Evolutionary conservation across 2,797 vertebrate genomes (phyloP).

Genomic region (Sebastes wilsoni): DNA sequence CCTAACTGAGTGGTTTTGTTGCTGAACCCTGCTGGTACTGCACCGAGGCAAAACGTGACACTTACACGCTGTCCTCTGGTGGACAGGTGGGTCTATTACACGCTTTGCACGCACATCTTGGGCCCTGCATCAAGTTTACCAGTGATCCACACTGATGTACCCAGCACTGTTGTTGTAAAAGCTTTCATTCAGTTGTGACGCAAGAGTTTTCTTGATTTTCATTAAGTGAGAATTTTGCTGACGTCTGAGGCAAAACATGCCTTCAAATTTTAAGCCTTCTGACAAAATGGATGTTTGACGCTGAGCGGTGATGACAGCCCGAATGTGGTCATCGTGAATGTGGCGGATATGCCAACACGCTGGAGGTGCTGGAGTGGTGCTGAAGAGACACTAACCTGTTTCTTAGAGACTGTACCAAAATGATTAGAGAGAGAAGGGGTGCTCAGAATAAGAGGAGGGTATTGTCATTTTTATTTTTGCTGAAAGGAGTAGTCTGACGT

Average conservation of each 20-base stretch:
- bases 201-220: not conserved
- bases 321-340: slow-evolving; percentile 31
- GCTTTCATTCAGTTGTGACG: not conserved
- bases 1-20: no score
- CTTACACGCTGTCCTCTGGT: no score
- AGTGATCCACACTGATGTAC: slow-evolving; percentile 14
- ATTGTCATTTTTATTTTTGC: not conserved
- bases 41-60: no score
- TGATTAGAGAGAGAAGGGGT: not conserved
- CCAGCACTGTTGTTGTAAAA: slow-evolving; percentile 1
- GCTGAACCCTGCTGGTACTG: no score
- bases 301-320: slow-evolving; percentile 29
- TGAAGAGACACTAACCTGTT: slow-evolving; percentile 4
- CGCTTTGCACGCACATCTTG: no score
- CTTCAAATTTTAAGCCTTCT: not conserved
- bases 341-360: slow-evolving; percentile 31
- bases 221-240: not conserved
- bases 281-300: slow-evolving; percentile 29
- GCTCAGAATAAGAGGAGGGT: not conserved
- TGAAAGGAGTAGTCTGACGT: not conserved
- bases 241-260: not conserved
- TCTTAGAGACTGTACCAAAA: not conserved
- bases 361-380: slow-evolving; percentile 13
- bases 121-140: slow-evolving; percentile 17
- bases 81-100: no score